Evolutionary conservation across 2,888 invertebrate species (phyloP), one percentile per base, ranked within the genome.

Genomic region (Lingula anatina): DNA sequence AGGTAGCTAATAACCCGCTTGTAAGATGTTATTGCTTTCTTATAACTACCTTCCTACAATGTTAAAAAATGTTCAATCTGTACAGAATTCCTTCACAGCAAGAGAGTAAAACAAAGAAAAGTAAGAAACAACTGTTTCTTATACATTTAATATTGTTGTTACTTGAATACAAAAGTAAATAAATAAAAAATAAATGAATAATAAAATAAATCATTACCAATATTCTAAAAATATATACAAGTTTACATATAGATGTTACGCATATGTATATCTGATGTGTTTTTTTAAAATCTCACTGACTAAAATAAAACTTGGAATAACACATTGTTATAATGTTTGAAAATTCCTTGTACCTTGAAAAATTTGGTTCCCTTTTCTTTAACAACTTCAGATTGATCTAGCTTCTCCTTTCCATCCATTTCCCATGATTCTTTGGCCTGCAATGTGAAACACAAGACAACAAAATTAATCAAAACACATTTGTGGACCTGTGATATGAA

Each of bases 351-450:
- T 59, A 78, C 82, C 76, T 91, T 92, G 69, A 93, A 92, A 73
- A 90, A 94, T 43, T 83, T 82, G 0, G 92, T 95, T 41, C 95
- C 97, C 70, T 90, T 93, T 54, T 89, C 88, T 78, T 97, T 97
- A 56, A 85, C 86, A 15, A 88, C 79, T 72, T 86, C 85, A 0
- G 89, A 85, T 68, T 89, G 88, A 50, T 87, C 87, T 5, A 96
- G 61, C 71, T 89, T 89, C 75, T 95, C 90, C 0, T 80, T 76
- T 0, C 82, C 81, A 53, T 88, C 86, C 80, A 96, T 81, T 39
- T 88, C 83, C 93, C 94, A 96, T 41, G 81, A 76, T 59, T 90
- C 88, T 61, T 88, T 87, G 0, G 83, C 83, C 83, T 87, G 76
- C 45, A 65, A 54, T 46, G 43, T 46, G 41, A 41, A 49, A 31